These are phyloP conservation scores for Limanda limanda DNA, from an alignment of 2,113 vertebrate species.

Conservation along the genomic window DNA sequence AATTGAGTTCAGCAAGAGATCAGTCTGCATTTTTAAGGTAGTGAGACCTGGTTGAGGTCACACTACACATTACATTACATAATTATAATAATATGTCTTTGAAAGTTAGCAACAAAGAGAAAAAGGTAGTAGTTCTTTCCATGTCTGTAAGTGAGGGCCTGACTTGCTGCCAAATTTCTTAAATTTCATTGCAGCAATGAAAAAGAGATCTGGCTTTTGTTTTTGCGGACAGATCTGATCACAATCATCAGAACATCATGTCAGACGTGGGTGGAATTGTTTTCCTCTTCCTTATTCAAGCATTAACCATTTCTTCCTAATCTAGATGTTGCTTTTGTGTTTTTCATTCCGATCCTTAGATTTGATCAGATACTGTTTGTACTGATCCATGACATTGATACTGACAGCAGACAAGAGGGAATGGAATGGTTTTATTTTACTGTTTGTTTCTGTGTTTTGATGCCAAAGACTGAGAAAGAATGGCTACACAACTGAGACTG, in stretches of 20 bases:
- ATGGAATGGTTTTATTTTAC: not conserved
- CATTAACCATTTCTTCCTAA: not conserved
- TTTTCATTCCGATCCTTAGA: not conserved
- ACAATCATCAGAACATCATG: not conserved
- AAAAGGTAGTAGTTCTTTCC: not conserved
- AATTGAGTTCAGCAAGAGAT: not conserved
- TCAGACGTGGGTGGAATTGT: not conserved
- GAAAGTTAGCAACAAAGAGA: not conserved
- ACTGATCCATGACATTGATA: not conserved
- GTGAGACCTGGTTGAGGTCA: not conserved
- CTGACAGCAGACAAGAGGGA: not conserved
- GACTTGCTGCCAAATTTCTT: not conserved
- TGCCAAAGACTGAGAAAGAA: too few species aligned
- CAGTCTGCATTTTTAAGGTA: not conserved
- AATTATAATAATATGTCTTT: not conserved
- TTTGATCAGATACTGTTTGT: slow-evolving; percentile 1
- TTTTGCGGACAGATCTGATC: not conserved
- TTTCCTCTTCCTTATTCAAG: not conserved
- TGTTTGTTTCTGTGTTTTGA: too few species aligned
- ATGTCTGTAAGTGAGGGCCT: not conserved
- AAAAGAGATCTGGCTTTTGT: not conserved
- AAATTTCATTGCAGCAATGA: not conserved
- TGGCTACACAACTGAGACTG: too few species aligned
- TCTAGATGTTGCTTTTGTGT: not conserved
- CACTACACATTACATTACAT: not conserved